Base-by-base conservation (phyloP, 2,888 invertebrate species). In the Craniophora ligustri region DNA sequence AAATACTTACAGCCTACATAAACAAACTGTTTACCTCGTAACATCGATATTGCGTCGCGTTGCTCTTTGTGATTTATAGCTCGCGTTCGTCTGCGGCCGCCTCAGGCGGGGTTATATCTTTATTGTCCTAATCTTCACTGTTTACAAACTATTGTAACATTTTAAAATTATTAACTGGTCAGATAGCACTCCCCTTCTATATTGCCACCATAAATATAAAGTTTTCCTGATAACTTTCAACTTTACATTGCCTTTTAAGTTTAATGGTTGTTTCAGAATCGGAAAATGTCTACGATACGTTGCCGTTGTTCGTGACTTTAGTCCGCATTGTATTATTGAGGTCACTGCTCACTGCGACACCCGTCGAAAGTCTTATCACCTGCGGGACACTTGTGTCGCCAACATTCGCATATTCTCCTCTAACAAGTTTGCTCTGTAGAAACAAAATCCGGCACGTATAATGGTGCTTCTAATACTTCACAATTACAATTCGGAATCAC, bases 91-190 rank as follows among this genome's bases (percentile, higher is more conserved):
- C 50, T 67, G 64, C 51, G 51, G 55, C 54, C 44, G 49, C 64
- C 65, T 55, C 42, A 42, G 41, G 63, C 45, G 39, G 40, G 38
- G 18, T 49, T 66, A 64, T 72, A 75, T 73, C 77, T 76, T 71
- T 76, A 78, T 78, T 68, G 72, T 69, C 54, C 40, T 59, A 63
- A 70, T 70, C 70, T 70, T 46, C 30, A 41, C 50, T 67, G 67
- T 72, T 75, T 72, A 69, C 72, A 72, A 72, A 70, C 61, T 58
- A 70, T 66, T 72, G 69, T 70, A 57, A 40, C 44, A 71, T 75
- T 72, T 67, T 69, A 56, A 71, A 74, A 63, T 53, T 58, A 51
- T 65, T 36, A 65, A 60, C 51, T 58, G 45, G 30, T 46, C 18
- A 48, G 75, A 75, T 60, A 64, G 28, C 44, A 46, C 34, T 61